These are phyloP conservation scores for Pilophorus perplexus DNA, from an alignment of 2,888 invertebrate species.

Conservation along the genomic window DNA sequence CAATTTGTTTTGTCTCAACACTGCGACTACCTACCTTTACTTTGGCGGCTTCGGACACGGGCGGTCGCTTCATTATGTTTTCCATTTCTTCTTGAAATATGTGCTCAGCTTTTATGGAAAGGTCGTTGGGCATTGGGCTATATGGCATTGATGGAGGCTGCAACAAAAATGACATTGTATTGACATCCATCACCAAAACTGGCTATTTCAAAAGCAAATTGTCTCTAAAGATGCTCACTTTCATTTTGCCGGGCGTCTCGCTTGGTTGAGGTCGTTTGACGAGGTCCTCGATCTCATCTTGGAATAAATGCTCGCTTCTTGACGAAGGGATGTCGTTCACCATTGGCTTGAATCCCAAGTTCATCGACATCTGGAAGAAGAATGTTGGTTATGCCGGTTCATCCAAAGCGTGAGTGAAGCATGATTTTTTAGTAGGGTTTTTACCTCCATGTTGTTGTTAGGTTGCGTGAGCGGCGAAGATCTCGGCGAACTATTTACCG, in stretches of 20 bases:
- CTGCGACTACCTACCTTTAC: conserved; percentile 47
- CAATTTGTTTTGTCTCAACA: too few species aligned
- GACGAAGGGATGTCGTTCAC: conserved; percentile 45
- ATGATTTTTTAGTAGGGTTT: not conserved
- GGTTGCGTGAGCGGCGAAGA: conserved; percentile 48
- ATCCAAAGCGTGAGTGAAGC: not conserved
- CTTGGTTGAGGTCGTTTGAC: conserved; percentile 58
- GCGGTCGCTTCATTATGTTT: conserved; percentile 61
- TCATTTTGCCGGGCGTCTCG: conserved; percentile 47
- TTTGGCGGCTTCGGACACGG: conserved; percentile 49
- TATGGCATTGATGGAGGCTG: conserved; percentile 44
- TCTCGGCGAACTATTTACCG: conserved; percentile 48
- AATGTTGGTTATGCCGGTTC: not conserved
- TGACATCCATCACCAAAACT: not conserved
- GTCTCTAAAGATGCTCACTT: conserved; percentile 40
- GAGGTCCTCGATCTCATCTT: conserved; percentile 62
- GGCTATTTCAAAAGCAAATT: not conserved
- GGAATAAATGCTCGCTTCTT: conserved; percentile 60
- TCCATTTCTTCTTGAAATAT: conserved; percentile 56
- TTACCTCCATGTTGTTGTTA: conserved; percentile 50
- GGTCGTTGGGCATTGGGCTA: conserved; percentile 44
- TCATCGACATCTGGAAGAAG: conserved; percentile 40
- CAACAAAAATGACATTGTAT: not conserved
- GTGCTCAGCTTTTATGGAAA: conserved; percentile 46
- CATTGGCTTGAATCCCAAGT: conserved; percentile 47